phyloP scores from a whole-genome alignment of 2,797 vertebrate genomes.

The Sciurus carolinensis region DNA sequence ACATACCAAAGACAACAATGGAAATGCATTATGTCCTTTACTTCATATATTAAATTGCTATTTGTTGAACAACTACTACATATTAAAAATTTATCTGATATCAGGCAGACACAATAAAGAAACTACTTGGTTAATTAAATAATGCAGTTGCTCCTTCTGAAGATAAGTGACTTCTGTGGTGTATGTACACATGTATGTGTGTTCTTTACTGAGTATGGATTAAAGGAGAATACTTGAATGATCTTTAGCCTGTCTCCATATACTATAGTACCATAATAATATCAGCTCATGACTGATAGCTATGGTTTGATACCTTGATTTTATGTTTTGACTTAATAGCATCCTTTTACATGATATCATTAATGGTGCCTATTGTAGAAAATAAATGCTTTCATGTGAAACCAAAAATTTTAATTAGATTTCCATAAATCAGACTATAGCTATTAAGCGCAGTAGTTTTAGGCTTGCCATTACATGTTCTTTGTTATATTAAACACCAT shows the following conservation, averaged over 20 bases:
- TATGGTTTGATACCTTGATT: conserved; percentile 27
- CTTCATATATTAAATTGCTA: not conserved
- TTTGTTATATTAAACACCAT: conserved; percentile 58
- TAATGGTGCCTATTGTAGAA: not conserved
- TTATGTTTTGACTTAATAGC: conserved; percentile 31
- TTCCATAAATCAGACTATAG: conserved; percentile 48
- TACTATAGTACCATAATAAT: conserved; percentile 20
- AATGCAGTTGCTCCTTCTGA: not conserved
- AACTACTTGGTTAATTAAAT: not conserved
- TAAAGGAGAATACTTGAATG: not conserved
- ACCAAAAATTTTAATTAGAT: conserved; percentile 25
- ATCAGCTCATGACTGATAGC: not conserved
- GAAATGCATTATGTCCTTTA: not conserved
- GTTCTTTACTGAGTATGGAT: not conserved
- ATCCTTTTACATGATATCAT: conserved; percentile 42
- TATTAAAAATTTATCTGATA: conserved; percentile 9
- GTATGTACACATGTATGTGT: not conserved
- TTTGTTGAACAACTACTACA: not conserved
- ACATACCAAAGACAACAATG: not conserved
- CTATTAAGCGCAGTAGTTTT: conserved; percentile 43
- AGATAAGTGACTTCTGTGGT: conserved; percentile 8
- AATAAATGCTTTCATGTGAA: conserved; percentile 63
- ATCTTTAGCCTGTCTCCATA: not conserved
- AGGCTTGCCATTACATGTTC: conserved; percentile 51
- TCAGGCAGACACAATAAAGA: not conserved